phyloP scores from a whole-genome alignment of 37 sponge, comb jelly and placozoan species.

The Agelas oroides region DNA sequence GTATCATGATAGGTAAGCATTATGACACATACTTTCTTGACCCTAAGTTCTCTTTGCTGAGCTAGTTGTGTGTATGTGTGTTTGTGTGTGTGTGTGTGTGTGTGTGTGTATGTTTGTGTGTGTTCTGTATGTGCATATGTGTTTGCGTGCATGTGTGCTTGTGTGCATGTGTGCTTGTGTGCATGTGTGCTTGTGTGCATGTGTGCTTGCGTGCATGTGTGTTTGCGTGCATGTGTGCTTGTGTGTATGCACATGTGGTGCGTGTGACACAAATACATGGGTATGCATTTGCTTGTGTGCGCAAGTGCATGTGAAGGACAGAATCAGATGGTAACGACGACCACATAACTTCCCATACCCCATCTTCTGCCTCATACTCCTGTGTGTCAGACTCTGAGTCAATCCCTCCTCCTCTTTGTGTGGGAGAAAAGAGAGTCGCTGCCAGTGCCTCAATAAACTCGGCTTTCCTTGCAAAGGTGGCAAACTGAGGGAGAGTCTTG shows the following conservation, averaged over 20 bases:
- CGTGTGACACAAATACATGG: too few relatives aligned
- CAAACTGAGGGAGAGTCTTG: constrained; percentile 69
- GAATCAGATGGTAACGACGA: too few relatives aligned
- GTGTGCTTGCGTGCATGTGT: neutral
- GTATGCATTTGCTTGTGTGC: too few relatives aligned
- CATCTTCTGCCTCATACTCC: neutral
- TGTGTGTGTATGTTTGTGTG: neutral
- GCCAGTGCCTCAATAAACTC: constrained; percentile 84
- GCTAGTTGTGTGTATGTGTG: constrained; percentile 1
- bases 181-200: too few relatives aligned
- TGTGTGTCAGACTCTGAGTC: neutral
- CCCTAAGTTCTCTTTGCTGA: too few relatives aligned
- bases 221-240: neutral
- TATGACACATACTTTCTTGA: too few relatives aligned
- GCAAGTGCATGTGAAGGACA: too few relatives aligned
- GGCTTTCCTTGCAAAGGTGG: constrained; percentile 5
- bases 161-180: too few relatives aligned
- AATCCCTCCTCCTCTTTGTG: too few relatives aligned
- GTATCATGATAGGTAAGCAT: too few relatives aligned
- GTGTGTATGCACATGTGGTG: too few relatives aligned
- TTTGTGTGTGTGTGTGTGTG: constrained; percentile 6
- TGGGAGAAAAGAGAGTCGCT: constrained; percentile 77
- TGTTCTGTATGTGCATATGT: neutral
- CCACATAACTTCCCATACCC: too few relatives aligned
- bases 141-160: neutral